Base-by-base conservation (phyloP, 2,113 vertebrate genomes). In the Vulpes lagopus region DNA sequence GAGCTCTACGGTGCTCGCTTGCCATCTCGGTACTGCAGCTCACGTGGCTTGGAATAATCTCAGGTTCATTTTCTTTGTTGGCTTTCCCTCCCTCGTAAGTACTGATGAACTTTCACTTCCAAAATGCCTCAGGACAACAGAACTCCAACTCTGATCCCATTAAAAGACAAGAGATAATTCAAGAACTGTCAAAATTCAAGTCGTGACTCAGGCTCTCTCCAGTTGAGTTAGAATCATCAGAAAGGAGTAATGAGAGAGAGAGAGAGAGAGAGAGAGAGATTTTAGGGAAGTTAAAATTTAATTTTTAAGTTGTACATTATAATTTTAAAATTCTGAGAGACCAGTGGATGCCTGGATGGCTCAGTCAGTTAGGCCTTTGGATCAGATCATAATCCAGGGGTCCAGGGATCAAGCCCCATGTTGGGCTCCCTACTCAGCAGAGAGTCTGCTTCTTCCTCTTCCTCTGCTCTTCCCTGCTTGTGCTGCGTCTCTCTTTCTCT, bases 271-370 rank as follows among this genome's bases (percentile, higher is more conserved):
- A 43, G 30, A 73, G 16, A 57, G 12, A 67, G 81, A 89, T 64
- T 96, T 60, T 15, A 79, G 25, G 32, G 65, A 80, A 84, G 22
- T 55, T 86, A 67, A 64, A 93, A 71, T 89, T 59, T 59, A 51
- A 91, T 81, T 91, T 94, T 95, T 38, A 87, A 80, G 53, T 76
- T 88, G 7, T 49, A 65, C 6, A 12, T 76, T 65, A 19, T 65
- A 60, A 82, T 88, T 95, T 74, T 86, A 65, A 89, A 83, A 30
- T 87, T 71, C 51, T 86, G 23, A 83, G 25, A 80, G 38, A 57
- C 10, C 12, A 20, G 19, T 16, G 32, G 57, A 16, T 0, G 7
- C 32, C 32, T 69, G 67, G n/a, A 17, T 35, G 67, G n/a, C 67
- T 35, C 67, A 35, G 17, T 35, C 17, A 20, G 32, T 35, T 69